Conservation (phyloP, 2,113 vertebrate genomes). For the Callipepla squamata region DNA sequence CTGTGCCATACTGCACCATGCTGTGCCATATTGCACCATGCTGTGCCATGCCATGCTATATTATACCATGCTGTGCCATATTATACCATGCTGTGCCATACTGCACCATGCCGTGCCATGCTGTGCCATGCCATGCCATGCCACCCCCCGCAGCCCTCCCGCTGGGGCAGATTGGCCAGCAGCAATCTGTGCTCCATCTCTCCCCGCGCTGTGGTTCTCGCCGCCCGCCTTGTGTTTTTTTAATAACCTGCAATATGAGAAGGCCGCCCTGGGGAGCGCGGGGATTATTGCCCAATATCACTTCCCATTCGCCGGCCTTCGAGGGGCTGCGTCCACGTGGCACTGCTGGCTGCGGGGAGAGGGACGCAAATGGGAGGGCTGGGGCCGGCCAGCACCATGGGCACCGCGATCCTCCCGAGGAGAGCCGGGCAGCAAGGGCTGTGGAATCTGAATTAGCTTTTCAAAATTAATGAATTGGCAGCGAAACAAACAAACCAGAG, state of each 20-base stretch:
- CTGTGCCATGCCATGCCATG: not conserved
- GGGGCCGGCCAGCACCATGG: slow-evolving; percentile 8
- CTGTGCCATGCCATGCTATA: not conserved
- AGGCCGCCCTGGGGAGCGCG: slow-evolving; percentile 31
- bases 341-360: not conserved
- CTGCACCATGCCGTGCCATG: too few relatives aligned
- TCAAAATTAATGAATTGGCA: slow-evolving; percentile 38
- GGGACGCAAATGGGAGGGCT: not conserved
- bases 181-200: not conserved
- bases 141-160: not conserved
- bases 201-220: slow-evolving; percentile 15
- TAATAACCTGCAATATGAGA: slow-evolving; percentile 68
- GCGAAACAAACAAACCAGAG: not conserved
- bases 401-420: not conserved
- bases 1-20: too few relatives aligned
- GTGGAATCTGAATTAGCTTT: slow-evolving; percentile 60
- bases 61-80: not conserved
- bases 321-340: slow-evolving; percentile 32
- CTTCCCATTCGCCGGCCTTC: slow-evolving; percentile 41
- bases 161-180: not conserved
- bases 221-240: slow-evolving; percentile 51
- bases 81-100: not conserved
- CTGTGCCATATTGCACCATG: too few relatives aligned
- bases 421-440: slow-evolving; percentile 20
- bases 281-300: slow-evolving; percentile 70